Evolutionary conservation across 2,797 vertebrate species (phyloP).

Genomic region (Chromis chromis): DNA sequence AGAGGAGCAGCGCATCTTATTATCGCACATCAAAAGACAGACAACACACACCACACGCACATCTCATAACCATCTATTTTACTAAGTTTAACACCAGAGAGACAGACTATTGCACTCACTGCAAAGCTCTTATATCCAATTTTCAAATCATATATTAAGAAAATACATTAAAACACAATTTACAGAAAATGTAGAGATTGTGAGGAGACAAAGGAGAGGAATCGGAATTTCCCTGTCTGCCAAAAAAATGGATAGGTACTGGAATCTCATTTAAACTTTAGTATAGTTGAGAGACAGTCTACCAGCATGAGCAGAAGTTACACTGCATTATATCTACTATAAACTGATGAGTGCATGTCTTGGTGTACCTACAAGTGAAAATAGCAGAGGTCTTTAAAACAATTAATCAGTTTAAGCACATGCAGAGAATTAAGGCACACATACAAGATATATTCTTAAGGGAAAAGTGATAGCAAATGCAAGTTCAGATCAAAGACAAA

Average conservation of each 20-base stretch:
- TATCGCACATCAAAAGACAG: constrained; percentile 60
- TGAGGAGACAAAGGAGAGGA: constrained; percentile 1
- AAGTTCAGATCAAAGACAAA: constrained; percentile 42
- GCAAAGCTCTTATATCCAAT: constrained; percentile 13
- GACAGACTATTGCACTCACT: constrained; percentile 8
- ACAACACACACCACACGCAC: constrained; percentile 26
- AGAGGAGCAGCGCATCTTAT: constrained; percentile 50
- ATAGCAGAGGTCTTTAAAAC: constrained; percentile 1
- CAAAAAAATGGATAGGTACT: constrained; percentile 1
- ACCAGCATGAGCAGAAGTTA: constrained; percentile 19
- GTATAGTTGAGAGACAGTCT: constrained; percentile 16
- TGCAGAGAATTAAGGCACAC: constrained; percentile 40
- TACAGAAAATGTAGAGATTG: constrained; percentile 2
- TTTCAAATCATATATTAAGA: constrained; percentile 17
- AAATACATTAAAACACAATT: constrained; percentile 13
- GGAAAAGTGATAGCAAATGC: constrained; percentile 53
- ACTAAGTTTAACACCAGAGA: constrained; percentile 37
- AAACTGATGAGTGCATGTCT: constrained; percentile 14
- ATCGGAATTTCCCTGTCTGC: constrained; percentile 1
- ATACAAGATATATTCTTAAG: constrained; percentile 24
- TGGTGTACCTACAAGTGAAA: constrained; percentile 18
- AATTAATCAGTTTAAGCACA: constrained; percentile 38
- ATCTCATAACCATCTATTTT: constrained; percentile 29
- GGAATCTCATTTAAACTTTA: constrained; percentile 20
- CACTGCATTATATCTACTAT: constrained; percentile 12